Evolutionary conservation across 2,888 invertebrate genomes (phyloP).

Genomic region (Plemyria rubiginata): DNA sequence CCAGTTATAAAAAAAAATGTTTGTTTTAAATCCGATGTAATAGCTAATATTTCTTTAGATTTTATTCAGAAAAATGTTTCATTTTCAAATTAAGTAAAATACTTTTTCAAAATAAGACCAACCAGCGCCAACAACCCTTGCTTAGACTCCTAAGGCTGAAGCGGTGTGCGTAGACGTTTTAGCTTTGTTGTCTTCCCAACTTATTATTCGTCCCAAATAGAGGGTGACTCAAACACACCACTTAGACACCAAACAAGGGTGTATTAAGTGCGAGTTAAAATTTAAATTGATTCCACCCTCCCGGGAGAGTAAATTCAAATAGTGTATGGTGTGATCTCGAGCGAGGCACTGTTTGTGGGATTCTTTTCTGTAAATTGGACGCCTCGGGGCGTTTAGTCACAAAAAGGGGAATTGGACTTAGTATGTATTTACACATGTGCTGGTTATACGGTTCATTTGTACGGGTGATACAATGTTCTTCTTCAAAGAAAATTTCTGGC

Average conservation of each 20-base stretch:
- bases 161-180: conserved; percentile 26
- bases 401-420: conserved; percentile 59
- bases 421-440: conserved; percentile 56
- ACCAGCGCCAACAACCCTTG: conserved; percentile 11
- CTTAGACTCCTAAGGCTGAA: conserved; percentile 20
- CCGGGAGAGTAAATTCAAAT: conserved; percentile 78
- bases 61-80: neutral
- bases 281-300: conserved; percentile 85
- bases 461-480: conserved; percentile 47
- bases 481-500: conserved; percentile 29
- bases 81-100: neutral
- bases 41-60: neutral
- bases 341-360: conserved; percentile 80
- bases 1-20: too few relatives aligned
- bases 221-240: conserved; percentile 83
- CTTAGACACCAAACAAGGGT: conserved; percentile 85
- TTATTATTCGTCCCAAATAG: conserved; percentile 80
- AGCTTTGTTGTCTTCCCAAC: conserved; percentile 72
- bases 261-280: conserved; percentile 85
- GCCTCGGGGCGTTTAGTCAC: conserved; percentile 77
- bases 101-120: conserved; percentile 18
- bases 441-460: conserved; percentile 74
- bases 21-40: too few relatives aligned
- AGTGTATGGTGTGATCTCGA: conserved; percentile 81
- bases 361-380: conserved; percentile 83